Evolutionary conservation across 2,888 invertebrate species (phyloP), one percentile per base, ranked within the genome.

Genomic region (Aphodius granarius): DNA sequence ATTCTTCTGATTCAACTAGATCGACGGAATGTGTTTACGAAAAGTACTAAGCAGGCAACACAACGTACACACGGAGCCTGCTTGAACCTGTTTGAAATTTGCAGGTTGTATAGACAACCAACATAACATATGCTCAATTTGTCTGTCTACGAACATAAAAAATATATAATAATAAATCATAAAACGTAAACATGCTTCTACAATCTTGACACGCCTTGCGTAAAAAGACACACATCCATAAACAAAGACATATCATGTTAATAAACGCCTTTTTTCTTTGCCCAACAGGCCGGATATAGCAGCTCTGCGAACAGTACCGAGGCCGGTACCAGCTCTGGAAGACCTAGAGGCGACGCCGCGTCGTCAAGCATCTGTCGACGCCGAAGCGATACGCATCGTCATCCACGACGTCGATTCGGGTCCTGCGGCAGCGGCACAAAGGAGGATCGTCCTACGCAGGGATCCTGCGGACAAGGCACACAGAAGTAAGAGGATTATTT

Each of bases 351-450:
- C 91, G 21, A 90, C 91, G 78, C 89, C 90, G 3, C 87, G 94
- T 66, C 89, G 96, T 4, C 96, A 96, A 84, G 94, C 95, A 83
- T 95, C 96, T 18, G 94, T 94, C 77, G 96, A 96, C 84, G 96
- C 96, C 0, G 96, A 97, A 86, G 95, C 95, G 79, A 97, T 97
- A 83, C 94, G 96, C 86, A 97, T 97, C 81, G 96, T 97, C 80
- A 97, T 97, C 83, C 96, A 97, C 84, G 96, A 97, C 86, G 96
- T 97, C 15, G 96, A 97, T 86, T 94, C 94, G 77, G 91, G 91
- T 63, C 88, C 91, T 77, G 88, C 89, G 75, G 89, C 90, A 80
- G 90, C 94, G 22, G 90, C 94, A 20, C 94, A 94, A 81, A 90
- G 94, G 76, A 90, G 95, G 80, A 94, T 95, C 73, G 89, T 93